Base-by-base conservation (phyloP, 37 sponge, comb jelly and placozoan species). In the Beroe forskalii region DNA sequence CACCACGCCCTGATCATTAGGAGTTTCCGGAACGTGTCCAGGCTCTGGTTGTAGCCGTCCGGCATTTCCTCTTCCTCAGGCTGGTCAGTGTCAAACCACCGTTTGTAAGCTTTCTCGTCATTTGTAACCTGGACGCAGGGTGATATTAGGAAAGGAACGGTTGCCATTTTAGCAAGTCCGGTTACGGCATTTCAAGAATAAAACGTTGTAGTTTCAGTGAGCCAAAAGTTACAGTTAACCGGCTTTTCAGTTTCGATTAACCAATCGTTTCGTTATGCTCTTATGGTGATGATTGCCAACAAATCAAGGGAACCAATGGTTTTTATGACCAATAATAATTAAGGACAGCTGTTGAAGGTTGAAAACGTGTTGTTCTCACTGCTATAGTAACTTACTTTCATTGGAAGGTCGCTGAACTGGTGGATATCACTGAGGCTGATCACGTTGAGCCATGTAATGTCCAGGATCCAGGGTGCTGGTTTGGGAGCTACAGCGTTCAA, bases 1-100 rank as follows among this genome's bases (percentile, higher is more conserved):
- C 99, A 98, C 99, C 99, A 98, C 33, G 92, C 91, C 76, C 96
- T 94, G 61, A 19, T 90, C 48, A 69, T 61, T 24, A 63, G 67
- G 0, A 55, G 67, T 32, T 41, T 61, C 27, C 80, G 38, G 67
- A 76, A 61, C 60, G 41, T 55, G 60, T 80, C 86, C 86, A 80
- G 31, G 22, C 41, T 37, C 86, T 80, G 86, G 60, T 80, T 40
- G 86, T 80, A 80, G 0, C 86, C 86, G 60, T 80, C 86, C 31
- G 86, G 86, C 86, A 80, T 80, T 44, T 80, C 86, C 86, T 80
- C 86, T 25, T 80, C 86, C 30, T 80, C 86, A 0, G 86, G 86
- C 86, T 80, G 86, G 40, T 80, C 86, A 2, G 86, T 80, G 60
- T 80, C 86, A 80, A 80, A 80, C 86, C 86, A 80, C 20, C 86